Conservation (phyloP, 92 coral and sea anemone genomes). For the Palythoa grandis region DNA sequence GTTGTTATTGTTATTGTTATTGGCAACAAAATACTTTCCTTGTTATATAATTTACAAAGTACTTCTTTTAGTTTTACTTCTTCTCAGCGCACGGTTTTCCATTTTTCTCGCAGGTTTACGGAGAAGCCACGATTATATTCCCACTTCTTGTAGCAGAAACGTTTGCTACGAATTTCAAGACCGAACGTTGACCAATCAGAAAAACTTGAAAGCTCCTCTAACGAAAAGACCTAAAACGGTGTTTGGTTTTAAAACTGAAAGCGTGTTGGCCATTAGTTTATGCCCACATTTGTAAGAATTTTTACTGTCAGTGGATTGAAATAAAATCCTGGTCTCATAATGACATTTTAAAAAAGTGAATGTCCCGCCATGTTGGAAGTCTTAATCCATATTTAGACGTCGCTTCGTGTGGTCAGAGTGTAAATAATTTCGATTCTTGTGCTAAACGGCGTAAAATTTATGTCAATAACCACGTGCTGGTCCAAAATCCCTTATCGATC, state of each 20-base stretch:
- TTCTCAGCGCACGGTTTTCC: not conserved
- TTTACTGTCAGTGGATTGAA: too few relatives aligned
- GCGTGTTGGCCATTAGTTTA: not conserved
- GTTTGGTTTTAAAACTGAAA: not conserved
- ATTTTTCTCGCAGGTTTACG: constrained; percentile 64
- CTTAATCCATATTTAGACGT: too few relatives aligned
- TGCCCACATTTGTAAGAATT: too few relatives aligned
- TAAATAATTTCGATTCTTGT: too few relatives aligned
- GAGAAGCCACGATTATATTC: constrained; percentile 80
- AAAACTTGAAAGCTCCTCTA: not conserved
- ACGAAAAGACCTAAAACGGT: not conserved
- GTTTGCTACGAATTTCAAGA: constrained; percentile 75
- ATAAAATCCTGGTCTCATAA: too few relatives aligned
- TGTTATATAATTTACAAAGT: not conserved
- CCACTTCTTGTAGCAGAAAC: constrained; percentile 95
- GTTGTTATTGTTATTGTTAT: not conserved
- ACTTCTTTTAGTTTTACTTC: not conserved
- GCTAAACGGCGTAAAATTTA: too few relatives aligned
- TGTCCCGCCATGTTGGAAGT: too few relatives aligned
- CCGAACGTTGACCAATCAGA: not conserved
- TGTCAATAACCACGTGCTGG: too few relatives aligned
- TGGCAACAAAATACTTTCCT: not conserved
- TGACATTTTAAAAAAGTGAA: too few relatives aligned
- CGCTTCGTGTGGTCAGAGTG: too few relatives aligned
- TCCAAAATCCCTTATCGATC: too few relatives aligned